These are phyloP conservation scores for Lumbricus terrestris DNA, from an alignment of 2,888 invertebrate genomes.

Conservation along the genomic window DNA sequence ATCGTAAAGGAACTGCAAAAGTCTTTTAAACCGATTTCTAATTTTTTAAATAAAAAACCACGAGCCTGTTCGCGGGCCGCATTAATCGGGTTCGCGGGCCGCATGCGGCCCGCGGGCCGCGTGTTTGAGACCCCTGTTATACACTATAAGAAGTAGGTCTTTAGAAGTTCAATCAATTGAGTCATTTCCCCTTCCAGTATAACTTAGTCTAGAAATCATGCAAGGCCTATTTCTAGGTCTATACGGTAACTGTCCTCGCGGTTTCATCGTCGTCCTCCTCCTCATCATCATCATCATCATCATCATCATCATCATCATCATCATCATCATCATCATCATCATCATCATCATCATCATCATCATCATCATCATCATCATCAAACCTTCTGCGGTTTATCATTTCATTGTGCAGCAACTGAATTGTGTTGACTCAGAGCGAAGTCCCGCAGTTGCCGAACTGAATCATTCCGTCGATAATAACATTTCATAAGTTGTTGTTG, in stretches of 20 bases:
- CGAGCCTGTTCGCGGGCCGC: too few species aligned
- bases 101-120: too few species aligned
- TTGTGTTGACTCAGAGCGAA: neutral
- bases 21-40: too few species aligned
- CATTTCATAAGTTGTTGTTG: neutral
- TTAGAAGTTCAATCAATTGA: too few species aligned
- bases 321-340: neutral
- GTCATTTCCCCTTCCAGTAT: neutral
- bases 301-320: neutral
- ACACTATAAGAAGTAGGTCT: too few species aligned
- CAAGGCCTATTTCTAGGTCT: neutral
- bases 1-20: too few species aligned
- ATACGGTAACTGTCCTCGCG: too few species aligned
- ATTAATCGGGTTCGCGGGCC: too few species aligned
- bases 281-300: neutral
- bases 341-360: neutral
- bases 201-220: neutral
- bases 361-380: neutral
- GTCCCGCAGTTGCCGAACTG: neutral
- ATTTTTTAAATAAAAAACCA: too few species aligned
- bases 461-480: neutral
- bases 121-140: too few species aligned
- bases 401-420: neutral
- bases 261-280: neutral
- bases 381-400: neutral